phyloP scores from a whole-genome alignment of 2,113 vertebrate species.

The Trogon melanurus region DNA sequence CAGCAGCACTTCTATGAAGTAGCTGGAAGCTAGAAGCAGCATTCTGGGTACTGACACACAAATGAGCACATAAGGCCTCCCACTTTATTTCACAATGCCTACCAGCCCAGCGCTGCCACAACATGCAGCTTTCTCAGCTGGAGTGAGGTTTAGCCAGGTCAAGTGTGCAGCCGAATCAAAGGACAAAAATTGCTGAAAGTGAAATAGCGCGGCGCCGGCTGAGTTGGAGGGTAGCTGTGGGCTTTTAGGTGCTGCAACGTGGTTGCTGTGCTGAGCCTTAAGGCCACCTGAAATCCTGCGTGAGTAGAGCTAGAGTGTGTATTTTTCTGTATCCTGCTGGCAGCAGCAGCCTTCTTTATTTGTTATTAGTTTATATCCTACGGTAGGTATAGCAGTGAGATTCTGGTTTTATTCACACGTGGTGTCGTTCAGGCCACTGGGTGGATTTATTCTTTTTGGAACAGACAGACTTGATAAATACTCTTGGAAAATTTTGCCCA shows the following conservation, averaged over 20 bases:
- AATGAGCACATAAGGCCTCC: slow-evolving; percentile 46
- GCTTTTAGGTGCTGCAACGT: not conserved
- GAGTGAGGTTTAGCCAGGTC: slow-evolving; percentile 66
- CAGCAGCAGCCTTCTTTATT: not conserved
- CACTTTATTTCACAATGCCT: slow-evolving; percentile 62
- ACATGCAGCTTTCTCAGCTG: slow-evolving; percentile 52
- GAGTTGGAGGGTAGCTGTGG: not conserved
- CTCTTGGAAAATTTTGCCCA: not conserved
- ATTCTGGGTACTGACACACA: slow-evolving; percentile 64
- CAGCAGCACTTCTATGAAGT: slow-evolving; percentile 60
- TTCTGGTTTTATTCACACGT: not conserved
- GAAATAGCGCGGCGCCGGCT: not conserved
- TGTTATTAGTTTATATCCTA: not conserved
- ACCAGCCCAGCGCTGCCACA: slow-evolving; percentile 44
- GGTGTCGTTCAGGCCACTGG: not conserved
- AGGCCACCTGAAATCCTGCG: not conserved
- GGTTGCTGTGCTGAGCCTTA: not conserved
- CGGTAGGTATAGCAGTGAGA: not conserved
- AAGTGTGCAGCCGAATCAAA: slow-evolving; percentile 59
- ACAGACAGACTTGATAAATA: not conserved
- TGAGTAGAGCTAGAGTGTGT: not conserved
- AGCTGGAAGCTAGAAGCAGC: slow-evolving; percentile 49
- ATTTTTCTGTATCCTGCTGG: not conserved
- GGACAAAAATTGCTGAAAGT: not conserved
- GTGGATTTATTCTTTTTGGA: not conserved